A percentile compares a stretch with the other conserved stretches of the same genome.
Evolutionary conservation across 2,797 vertebrate genomes (phyloP).

Genomic region (Dendrocincla fuliginosa): DNA sequence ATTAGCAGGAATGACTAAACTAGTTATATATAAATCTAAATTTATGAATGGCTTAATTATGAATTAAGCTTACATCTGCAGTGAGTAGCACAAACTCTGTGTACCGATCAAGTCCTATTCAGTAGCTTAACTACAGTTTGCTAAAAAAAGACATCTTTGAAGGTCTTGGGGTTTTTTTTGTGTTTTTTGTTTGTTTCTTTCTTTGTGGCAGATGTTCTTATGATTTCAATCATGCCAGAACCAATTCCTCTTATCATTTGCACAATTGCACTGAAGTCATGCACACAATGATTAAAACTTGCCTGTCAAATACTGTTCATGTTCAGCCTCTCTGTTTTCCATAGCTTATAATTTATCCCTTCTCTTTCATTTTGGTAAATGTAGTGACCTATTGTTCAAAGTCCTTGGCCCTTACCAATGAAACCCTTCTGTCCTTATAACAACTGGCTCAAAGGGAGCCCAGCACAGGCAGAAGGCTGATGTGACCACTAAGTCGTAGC

Average conservation of each 20-base stretch:
- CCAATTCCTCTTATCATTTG: not conserved
- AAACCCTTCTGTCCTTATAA: not conserved
- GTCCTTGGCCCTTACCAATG: not conserved
- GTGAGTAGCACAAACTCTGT: not conserved
- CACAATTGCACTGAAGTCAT: not conserved
- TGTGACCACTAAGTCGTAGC: not conserved
- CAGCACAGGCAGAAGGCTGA: not conserved
- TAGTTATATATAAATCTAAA: not conserved
- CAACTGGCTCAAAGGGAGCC: not conserved
- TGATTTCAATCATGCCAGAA: slow-evolving; percentile 3
- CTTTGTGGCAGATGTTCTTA: slow-evolving; percentile 38
- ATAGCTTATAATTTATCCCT: not conserved
- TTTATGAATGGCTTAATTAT: slow-evolving; percentile 10
- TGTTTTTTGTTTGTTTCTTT: not conserved
- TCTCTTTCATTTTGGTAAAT: not conserved
- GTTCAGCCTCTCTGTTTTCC: not conserved
- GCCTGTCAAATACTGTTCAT: not conserved
- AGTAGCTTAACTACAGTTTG: not conserved
- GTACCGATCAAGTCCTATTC: slow-evolving; percentile 13
- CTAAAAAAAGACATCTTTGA: slow-evolving; percentile 20
- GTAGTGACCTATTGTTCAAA: not conserved
- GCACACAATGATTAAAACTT: not conserved
- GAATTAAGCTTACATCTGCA: slow-evolving; percentile 1
- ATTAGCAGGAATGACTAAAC: slow-evolving; percentile 19
- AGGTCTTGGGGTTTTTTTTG: not conserved